A percentile compares a stretch with the other conserved stretches of the same genome.
Evolutionary conservation across 2,113 vertebrate species (phyloP).

Genomic region (Python bivittatus): DNA sequence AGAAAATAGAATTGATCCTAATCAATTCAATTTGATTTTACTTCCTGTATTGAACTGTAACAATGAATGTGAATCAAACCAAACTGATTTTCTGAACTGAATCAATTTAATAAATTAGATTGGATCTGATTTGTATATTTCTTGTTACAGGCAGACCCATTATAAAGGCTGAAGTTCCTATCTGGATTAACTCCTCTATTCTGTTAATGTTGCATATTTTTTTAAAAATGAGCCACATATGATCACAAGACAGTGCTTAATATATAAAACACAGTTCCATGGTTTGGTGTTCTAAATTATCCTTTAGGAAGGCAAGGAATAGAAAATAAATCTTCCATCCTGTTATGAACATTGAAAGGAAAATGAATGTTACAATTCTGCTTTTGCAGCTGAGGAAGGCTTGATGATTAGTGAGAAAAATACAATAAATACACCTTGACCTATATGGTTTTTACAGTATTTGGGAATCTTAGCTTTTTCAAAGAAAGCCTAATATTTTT

Average conservation of each 20-base stretch:
- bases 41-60: neutral
- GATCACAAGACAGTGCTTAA: constrained; percentile 49
- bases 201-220: neutral
- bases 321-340: constrained; percentile 41
- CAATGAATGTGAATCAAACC: neutral
- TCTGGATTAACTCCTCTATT: constrained; percentile 43
- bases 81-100: neutral
- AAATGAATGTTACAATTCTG: constrained; percentile 11
- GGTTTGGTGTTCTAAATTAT: constrained; percentile 41
- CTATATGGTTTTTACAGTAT: constrained; percentile 60
- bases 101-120: neutral
- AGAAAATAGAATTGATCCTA: neutral
- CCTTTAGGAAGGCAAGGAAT: constrained; percentile 30
- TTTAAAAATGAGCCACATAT: neutral
- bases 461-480: constrained; percentile 48
- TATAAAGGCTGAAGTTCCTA: neutral
- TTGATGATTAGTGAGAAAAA: constrained; percentile 49
- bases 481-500: constrained; percentile 46
- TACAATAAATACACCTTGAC: constrained; percentile 59
- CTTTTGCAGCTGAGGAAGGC: neutral
- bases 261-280: constrained; percentile 29
- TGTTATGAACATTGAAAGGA: constrained; percentile 57
- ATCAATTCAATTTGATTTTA: neutral
- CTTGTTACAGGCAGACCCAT: neutral
- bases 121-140: neutral